A percentile compares a stretch with the other conserved stretches of the same genome.
phyloP scores from a whole-genome alignment of 2,797 vertebrate genomes.

The Lates japonicus region DNA sequence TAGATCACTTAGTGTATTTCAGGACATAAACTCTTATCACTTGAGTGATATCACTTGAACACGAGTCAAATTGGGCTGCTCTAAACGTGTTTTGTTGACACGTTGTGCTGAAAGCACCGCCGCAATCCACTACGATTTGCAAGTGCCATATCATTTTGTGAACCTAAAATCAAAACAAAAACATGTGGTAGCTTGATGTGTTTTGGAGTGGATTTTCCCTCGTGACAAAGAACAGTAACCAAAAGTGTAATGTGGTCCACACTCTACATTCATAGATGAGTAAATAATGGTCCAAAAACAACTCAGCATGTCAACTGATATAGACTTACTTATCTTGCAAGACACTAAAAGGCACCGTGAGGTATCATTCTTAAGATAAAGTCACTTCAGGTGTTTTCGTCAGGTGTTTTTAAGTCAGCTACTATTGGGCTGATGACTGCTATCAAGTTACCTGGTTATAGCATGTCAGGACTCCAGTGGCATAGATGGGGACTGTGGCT shows the following conservation, averaged over 20 bases:
- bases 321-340: not conserved
- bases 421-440: not conserved
- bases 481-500: slow-evolving; percentile 99
- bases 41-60: too few species aligned
- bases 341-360: not conserved
- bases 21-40: not conserved
- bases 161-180: slow-evolving; percentile 48
- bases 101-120: slow-evolving; percentile 17
- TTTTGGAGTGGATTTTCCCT: slow-evolving; percentile 35
- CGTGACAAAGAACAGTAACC: slow-evolving; percentile 21
- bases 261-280: not conserved
- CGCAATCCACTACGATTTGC: slow-evolving; percentile 14
- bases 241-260: slow-evolving; percentile 9
- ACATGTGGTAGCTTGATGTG: slow-evolving; percentile 26
- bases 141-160: slow-evolving; percentile 24
- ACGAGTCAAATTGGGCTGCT: not conserved
- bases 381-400: not conserved
- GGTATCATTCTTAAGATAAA: not conserved
- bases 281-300: not conserved
- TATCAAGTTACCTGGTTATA: slow-evolving; percentile 93
- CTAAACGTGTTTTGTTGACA: not conserved
- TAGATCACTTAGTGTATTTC: not conserved
- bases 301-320: not conserved
- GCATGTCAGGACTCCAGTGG: slow-evolving; percentile 98
- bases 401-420: not conserved